These are phyloP conservation scores for Pangasianodon gigas DNA, from an alignment of 2,113 vertebrate genomes.

Conservation along the genomic window DNA sequence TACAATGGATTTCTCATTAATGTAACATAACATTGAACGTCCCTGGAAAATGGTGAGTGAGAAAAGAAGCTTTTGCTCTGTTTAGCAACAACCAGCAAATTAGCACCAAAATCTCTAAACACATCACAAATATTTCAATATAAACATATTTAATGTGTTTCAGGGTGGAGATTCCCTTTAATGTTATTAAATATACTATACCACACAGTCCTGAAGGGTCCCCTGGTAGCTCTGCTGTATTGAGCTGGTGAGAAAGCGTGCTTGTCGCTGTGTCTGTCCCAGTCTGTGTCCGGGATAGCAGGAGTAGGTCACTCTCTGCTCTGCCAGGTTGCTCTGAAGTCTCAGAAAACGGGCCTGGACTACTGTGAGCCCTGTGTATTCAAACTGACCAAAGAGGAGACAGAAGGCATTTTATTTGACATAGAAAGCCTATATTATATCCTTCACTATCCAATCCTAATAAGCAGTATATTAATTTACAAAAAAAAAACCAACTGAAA, in stretches of 20 bases:
- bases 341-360: conserved; percentile 87
- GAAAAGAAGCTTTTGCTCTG: not conserved
- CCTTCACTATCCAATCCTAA: not conserved
- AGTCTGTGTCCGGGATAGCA: conserved; percentile 70
- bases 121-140: not conserved
- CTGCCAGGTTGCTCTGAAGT: conserved; percentile 76
- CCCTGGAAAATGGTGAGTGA: not conserved
- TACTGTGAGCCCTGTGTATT: conserved; percentile 74
- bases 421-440: not conserved
- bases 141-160: not conserved
- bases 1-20: not conserved
- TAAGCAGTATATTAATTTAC: not conserved
- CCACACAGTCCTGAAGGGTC: conserved; percentile 78
- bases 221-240: conserved; percentile 76
- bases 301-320: conserved; percentile 79
- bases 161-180: not conserved
- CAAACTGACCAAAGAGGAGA: conserved; percentile 68
- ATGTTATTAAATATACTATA: conserved; percentile 57
- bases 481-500: not conserved
- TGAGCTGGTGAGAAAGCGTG: conserved; percentile 80
- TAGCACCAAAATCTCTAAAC: not conserved
- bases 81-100: not conserved
- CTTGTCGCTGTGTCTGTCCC: conserved; percentile 62
- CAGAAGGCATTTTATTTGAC: not conserved
- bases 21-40: not conserved